Base-by-base conservation (phyloP, 1,140 invertebrate species). In the Metopolophium dirhodum region DNA sequence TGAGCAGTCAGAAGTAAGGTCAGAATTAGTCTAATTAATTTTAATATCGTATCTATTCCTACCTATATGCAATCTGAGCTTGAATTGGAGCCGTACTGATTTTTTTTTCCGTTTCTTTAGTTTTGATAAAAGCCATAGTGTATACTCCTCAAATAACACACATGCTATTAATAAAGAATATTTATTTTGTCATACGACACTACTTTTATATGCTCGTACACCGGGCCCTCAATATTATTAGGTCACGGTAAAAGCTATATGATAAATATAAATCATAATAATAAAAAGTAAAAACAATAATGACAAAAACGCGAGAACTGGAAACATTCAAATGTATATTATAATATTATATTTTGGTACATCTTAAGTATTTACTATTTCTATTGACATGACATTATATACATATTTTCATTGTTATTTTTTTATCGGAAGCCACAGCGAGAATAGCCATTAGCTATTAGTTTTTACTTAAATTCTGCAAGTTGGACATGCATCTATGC, bases 151-250 rank as follows among this genome's bases (percentile, higher is more conserved):
- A 68, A 68, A 23, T 68, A n/a, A n/a, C 30, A n/a, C 61, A n/a
- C 61, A n/a, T 68, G 30, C 61, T n/a, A 68, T 68, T n/a, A 68
- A n/a, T 68, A 68, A 68, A n/a, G 61, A 68, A 68, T 68, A 68
- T n/a, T 68, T 68, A 68, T 68, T 68, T 68, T 68, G 30, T n/a
- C 61, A 68, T 68, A 61, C 9, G 57, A 61, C 30, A 30, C 26
- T 61, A 61, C 9, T 37, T 57, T 26, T 57, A 57, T 61, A 61
- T 61, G 9, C 57, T 61, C 26, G 26, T 49, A 49, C 49, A 9
- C 20, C 20, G 2, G n/a, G 30, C 14, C 30, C n/a, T n/a, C 30
- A 68, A 68, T 68, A 68, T 68, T 68, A 68, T 68, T n/a, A 68
- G 30, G 61, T 68, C 61, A 68, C 11, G 30, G n/a, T 68, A 68